These are phyloP conservation scores for Ypsolopha scabrella DNA, from an alignment of 2,888 invertebrate genomes.

Conservation along the genomic window DNA sequence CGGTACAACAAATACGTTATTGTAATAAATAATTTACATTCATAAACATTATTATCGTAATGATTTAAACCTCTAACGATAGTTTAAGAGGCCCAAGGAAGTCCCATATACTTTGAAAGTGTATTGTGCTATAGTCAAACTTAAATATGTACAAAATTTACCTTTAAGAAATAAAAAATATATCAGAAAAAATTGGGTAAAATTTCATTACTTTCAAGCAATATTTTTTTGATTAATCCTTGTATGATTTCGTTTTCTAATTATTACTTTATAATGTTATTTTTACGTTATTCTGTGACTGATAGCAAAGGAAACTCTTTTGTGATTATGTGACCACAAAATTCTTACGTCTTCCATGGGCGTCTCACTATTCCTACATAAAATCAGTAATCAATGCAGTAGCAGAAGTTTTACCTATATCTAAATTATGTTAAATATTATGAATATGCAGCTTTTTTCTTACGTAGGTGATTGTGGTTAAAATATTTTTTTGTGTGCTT, in stretches of 20 bases:
- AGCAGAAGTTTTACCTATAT: constrained; percentile 29
- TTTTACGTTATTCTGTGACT: not conserved
- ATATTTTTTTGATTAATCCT: too few species aligned
- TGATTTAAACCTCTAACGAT: constrained; percentile 33
- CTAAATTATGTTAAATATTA: constrained; percentile 20
- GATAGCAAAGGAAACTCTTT: not conserved
- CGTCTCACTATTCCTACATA: constrained; percentile 19
- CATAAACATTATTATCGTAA: constrained; percentile 32
- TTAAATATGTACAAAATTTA: too few species aligned
- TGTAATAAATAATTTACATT: constrained; percentile 13
- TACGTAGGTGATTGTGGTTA: constrained; percentile 44
- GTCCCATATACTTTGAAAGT: not conserved
- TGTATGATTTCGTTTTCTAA: not conserved
- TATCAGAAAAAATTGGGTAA: too few species aligned
- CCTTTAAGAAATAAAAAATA: too few species aligned
- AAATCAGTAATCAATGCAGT: constrained; percentile 40
- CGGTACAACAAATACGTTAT: constrained; percentile 1
- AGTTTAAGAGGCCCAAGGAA: constrained; percentile 1
- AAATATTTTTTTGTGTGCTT: constrained; percentile 27
- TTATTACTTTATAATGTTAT: not conserved
- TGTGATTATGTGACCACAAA: too few species aligned
- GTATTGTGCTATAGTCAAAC: not conserved
- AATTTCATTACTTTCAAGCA: too few species aligned
- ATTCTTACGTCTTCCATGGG: too few species aligned
- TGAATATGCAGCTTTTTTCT: constrained; percentile 34